Evolutionary conservation across 2,888 invertebrate species (phyloP).

Genomic region (Brenthis daphne): DNA sequence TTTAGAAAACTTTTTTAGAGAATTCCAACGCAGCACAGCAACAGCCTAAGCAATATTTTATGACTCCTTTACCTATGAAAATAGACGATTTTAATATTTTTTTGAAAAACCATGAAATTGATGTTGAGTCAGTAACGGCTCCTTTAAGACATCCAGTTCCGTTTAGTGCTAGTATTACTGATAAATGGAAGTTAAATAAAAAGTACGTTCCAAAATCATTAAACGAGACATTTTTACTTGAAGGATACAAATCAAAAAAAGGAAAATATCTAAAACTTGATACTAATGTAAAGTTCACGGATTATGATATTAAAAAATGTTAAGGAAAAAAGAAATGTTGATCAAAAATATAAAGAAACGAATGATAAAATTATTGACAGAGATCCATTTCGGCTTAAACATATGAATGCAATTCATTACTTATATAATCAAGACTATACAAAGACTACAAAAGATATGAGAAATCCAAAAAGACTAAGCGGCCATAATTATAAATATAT

Average conservation of each 20-base stretch:
- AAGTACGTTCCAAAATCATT: conserved; percentile 16
- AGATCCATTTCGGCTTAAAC: conserved; percentile 31
- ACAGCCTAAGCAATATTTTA: conserved; percentile 57
- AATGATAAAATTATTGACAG: conserved; percentile 4
- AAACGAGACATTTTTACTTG: neutral
- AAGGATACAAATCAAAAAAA: neutral
- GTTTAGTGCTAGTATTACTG: conserved; percentile 13
- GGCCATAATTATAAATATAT: conserved; percentile 42
- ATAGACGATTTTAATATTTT: conserved; percentile 57
- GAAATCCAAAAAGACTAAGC: conserved; percentile 36
- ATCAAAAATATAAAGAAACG: neutral
- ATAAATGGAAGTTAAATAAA: conserved; percentile 31
- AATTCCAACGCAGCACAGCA: conserved; percentile 33
- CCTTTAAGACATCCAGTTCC: conserved; percentile 44
- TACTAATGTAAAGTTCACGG: neutral
- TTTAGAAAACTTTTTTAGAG: conserved; percentile 43
- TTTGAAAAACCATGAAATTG: conserved; percentile 56
- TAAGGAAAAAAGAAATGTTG: neutral
- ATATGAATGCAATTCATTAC: conserved; percentile 16
- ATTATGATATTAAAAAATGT: neutral
- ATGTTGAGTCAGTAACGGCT: conserved; percentile 56
- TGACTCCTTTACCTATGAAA: conserved; percentile 65
- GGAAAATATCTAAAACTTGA: neutral
- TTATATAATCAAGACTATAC: neutral
- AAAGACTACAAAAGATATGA: conserved; percentile 1